phyloP scores from a whole-genome alignment of 1,140 invertebrate genomes.

The Drosophila pectinifera region DNA sequence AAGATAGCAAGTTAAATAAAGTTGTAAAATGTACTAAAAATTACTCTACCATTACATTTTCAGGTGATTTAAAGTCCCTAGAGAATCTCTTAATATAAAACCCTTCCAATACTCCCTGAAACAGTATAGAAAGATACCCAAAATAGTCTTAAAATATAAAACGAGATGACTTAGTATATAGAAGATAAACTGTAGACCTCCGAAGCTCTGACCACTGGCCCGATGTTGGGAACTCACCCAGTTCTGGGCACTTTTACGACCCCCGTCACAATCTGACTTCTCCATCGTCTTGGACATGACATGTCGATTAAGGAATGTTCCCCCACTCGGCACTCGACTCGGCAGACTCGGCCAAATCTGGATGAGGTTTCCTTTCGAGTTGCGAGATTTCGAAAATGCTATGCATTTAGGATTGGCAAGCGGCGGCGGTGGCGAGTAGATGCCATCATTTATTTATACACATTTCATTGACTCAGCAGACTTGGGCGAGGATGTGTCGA shows the following conservation, averaged over 20 bases:
- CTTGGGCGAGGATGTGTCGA: constrained; percentile 30
- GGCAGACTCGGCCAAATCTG: constrained; percentile 19
- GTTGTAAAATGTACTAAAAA: too few species aligned
- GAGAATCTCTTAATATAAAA: too few species aligned
- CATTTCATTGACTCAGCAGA: constrained; percentile 59
- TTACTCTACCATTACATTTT: too few species aligned
- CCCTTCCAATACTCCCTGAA: background rate
- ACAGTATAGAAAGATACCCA: too few species aligned
- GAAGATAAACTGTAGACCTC: background rate
- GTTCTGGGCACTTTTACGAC: constrained; percentile 45
- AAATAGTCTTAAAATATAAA: background rate
- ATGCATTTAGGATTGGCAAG: constrained; percentile 40
- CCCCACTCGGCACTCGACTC: background rate
- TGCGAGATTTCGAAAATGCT: constrained; percentile 16
- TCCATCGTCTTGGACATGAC: constrained; percentile 46
- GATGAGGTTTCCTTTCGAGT: constrained; percentile 18
- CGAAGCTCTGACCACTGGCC: background rate
- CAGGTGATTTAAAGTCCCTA: background rate
- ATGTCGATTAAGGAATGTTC: constrained; percentile 44
- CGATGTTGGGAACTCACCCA: constrained; percentile 14
- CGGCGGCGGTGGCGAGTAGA: constrained; percentile 11
- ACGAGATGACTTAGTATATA: background rate
- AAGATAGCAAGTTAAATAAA: too few species aligned
- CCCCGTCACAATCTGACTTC: constrained; percentile 39
- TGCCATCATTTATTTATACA: constrained; percentile 69